phyloP scores from a whole-genome alignment of 2,797 vertebrate genomes.

The Chrysocyon brachyurus region DNA sequence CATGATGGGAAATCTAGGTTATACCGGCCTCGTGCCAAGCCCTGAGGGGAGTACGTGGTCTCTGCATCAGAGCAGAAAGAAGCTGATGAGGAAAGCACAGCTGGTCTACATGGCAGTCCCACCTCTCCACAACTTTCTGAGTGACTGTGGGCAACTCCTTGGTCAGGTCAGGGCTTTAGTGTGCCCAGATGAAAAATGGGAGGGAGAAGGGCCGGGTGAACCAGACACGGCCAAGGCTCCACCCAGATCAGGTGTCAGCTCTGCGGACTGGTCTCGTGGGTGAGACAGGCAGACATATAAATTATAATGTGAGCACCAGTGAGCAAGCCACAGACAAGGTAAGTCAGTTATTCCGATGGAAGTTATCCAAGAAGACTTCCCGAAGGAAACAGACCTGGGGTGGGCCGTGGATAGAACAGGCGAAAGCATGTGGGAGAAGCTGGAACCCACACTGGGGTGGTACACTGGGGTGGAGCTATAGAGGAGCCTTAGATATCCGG shows the following conservation, averaged over 20 bases:
- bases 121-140: background rate
- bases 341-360: background rate
- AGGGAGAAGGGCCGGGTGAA: background rate
- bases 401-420: too few relatives aligned
- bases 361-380: background rate
- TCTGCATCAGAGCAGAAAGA: background rate
- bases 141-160: background rate
- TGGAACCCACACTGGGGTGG: background rate
- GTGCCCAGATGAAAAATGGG: background rate
- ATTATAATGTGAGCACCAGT: background rate
- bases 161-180: background rate
- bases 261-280: background rate
- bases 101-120: background rate
- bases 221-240: background rate
- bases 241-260: background rate
- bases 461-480: background rate
- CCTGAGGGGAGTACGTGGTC: background rate
- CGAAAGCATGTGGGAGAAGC: background rate
- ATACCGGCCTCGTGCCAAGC: background rate
- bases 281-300: background rate
- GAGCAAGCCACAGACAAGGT: background rate
- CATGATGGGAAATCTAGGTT: background rate
- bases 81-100: background rate
- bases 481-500: background rate
- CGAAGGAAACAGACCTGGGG: background rate